Conservation (phyloP, 2,113 vertebrate species). For the Mesocricetus auratus region DNA sequence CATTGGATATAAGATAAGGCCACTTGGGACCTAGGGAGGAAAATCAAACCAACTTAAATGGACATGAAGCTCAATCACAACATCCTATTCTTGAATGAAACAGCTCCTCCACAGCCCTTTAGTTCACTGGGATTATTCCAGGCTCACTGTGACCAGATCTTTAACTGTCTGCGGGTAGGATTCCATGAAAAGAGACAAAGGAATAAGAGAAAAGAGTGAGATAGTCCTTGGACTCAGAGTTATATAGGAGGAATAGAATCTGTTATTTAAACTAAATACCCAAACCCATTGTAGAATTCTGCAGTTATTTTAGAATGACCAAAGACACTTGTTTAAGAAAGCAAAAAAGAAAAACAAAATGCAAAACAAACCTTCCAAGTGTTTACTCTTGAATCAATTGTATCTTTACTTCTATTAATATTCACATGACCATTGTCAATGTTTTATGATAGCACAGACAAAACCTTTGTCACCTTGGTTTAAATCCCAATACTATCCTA, state of each 20-base stretch:
- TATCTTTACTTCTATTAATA: slow-evolving; percentile 30
- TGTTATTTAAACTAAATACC: not conserved
- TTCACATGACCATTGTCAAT: not conserved
- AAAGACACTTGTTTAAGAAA: not conserved
- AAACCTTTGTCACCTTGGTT: not conserved
- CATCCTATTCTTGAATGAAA: not conserved
- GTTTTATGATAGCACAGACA: not conserved
- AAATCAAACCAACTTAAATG: slow-evolving; percentile 12
- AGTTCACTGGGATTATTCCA: not conserved
- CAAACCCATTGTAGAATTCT: accelerated
- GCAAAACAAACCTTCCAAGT: not conserved
- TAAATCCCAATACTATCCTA: not conserved
- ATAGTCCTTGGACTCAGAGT: not conserved
- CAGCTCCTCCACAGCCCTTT: not conserved
- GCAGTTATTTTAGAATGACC: not conserved
- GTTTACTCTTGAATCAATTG: not conserved
- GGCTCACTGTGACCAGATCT: not conserved
- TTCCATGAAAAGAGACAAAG: not conserved
- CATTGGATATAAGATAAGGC: not conserved
- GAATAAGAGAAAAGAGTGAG: accelerated
- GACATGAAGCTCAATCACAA: not conserved
- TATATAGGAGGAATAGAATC: not conserved
- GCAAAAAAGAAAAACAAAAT: not conserved
- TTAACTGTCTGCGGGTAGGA: slow-evolving; percentile 34
- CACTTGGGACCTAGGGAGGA: not conserved